Evolutionary conservation across 2,113 vertebrate genomes (phyloP), one percentile per base, ranked within the genome.

Genomic region (Stigmatopora argus): DNA sequence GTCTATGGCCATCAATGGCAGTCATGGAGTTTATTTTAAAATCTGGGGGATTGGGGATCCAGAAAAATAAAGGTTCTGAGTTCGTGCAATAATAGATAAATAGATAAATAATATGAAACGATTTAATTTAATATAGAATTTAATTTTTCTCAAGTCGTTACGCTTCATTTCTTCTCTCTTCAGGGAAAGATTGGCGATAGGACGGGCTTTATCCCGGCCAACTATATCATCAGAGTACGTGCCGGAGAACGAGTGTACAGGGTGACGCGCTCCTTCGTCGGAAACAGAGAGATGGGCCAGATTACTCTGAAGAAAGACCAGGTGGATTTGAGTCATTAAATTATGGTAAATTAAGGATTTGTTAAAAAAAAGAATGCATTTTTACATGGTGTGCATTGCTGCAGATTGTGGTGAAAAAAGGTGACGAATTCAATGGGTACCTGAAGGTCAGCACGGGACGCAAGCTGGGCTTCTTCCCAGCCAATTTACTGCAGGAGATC

Each of bases 301-400:
- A 96, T 97, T 83, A 96, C 94, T 0, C 87, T 95, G 67, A 97
- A 94, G 84, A 94, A 95, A 86, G 94, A 94, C 84, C 94, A 95
- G 93, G 93, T 94, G 69, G 17, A n/a, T n/a, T n/a, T n/a, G n/a
- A n/a, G n/a, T n/a, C n/a, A n/a, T 21, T 9, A n/a, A 10, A 4
- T 19, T 13, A 18, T 3, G 18, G 8, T 17, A 21, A 62, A 23
- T n/a, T n/a, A 46, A 46, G 11, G 3, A 10, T 46, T 15, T 4
- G 19, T 23, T 7, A 21, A 53, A 23, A 10, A 18, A 52, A 18
- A 12, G 21, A 53, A 53, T 23, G 12, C 21, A 55, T 55, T 55
- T 11, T 55, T 5, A 2, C 26, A 5, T 55, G 23, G 21, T 14
- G 21, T 69, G 34, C 66, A 14, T 69, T n/a, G 72, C 59, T 21